Conservation (phyloP, 2,888 invertebrate genomes). For the Rhabditoides inermis region DNA sequence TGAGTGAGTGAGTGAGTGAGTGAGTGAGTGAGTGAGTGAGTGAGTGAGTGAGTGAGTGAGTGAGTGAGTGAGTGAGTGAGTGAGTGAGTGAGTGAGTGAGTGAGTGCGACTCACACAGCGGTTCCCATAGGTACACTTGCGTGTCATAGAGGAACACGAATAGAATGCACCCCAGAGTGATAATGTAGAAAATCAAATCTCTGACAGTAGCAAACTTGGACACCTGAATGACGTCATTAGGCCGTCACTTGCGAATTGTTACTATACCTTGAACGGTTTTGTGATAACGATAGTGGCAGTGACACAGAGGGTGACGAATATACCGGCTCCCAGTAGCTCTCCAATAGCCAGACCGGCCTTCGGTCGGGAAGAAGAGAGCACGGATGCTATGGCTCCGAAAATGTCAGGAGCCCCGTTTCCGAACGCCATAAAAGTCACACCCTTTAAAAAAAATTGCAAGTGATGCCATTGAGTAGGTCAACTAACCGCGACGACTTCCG, state of each 20-base stretch:
- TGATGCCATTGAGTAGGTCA: no score
- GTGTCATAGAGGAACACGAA: constrained; percentile 57
- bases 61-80: no score
- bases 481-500: constrained; percentile 57
- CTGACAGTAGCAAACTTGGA: constrained; percentile 57
- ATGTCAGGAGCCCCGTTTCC: constrained; percentile 68
- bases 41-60: no score
- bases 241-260: no score
- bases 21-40: no score
- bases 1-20: no score
- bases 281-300: constrained; percentile 60
- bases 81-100: no score
- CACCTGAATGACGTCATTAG: no score
- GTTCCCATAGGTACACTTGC: constrained; percentile 57
- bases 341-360: constrained; percentile 56
- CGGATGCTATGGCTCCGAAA: constrained; percentile 62
- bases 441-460: constrained; percentile 53
- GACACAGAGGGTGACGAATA: constrained; percentile 62
- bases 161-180: constrained; percentile 57
- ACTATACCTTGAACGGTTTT: constrained; percentile 59
- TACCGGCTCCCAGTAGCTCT: constrained; percentile 58
- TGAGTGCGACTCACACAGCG: no score
- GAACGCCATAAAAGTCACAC: constrained; percentile 66
- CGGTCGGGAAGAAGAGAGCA: constrained; percentile 47
- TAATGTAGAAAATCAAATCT: constrained; percentile 59